Conservation (phyloP, 2,113 vertebrate genomes). For the Pipa parva region DNA sequence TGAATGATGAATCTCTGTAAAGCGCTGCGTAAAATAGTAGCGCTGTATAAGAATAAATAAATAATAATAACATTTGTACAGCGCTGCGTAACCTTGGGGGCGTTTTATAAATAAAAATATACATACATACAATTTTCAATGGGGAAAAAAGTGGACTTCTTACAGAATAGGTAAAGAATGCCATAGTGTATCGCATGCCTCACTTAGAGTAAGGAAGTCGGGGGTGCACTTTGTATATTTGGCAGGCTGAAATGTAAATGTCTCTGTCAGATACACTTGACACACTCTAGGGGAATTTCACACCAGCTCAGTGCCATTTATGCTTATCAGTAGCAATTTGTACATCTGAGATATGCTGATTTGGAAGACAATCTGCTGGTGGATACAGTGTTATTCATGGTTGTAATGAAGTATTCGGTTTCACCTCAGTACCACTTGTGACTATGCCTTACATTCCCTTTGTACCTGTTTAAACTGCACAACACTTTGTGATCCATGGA, state of each 20-base stretch:
- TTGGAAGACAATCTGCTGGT: not conserved
- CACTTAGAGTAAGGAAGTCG: not conserved
- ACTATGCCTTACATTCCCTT: too few relatives aligned
- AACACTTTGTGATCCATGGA: not conserved
- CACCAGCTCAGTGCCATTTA: conserved; percentile 6
- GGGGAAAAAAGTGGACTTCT: too few relatives aligned
- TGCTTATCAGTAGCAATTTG: conserved; percentile 11
- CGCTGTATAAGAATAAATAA: too few relatives aligned
- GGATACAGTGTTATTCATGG: not conserved
- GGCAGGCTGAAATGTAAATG: not conserved
- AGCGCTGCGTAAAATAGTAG: too few relatives aligned
- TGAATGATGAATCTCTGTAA: too few relatives aligned
- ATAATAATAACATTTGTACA: too few relatives aligned
- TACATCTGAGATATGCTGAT: conserved; percentile 17
- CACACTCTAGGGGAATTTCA: not conserved
- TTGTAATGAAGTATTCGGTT: conserved; percentile 2
- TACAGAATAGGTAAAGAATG: too few relatives aligned
- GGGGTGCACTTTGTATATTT: not conserved
- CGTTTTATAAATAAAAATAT: too few relatives aligned
- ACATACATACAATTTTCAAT: too few relatives aligned
- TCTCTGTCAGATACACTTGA: not conserved
- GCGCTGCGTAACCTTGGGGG: too few relatives aligned
- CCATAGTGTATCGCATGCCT: too few relatives aligned
- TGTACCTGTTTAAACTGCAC: too few relatives aligned
- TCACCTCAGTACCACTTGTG: not conserved